Conservation (phyloP, 2,888 invertebrate genomes). For the Chymomyza procnemis region DNA sequence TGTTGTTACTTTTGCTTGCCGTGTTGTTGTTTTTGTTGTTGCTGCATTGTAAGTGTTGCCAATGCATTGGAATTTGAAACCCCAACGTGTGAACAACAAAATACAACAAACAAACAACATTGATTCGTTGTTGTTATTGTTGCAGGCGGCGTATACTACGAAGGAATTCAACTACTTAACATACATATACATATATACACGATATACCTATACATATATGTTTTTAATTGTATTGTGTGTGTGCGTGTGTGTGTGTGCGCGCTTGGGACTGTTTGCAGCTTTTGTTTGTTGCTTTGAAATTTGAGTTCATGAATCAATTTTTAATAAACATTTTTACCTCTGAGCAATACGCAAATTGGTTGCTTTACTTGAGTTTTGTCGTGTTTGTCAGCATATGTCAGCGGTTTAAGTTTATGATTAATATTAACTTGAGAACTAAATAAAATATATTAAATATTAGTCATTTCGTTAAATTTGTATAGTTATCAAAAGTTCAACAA, state of each 20-base stretch:
- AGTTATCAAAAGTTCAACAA: too few species aligned
- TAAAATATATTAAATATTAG: too few species aligned
- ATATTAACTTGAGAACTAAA: too few species aligned
- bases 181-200: background rate
- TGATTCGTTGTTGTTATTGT: slow-evolving; percentile 10
- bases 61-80: slow-evolving; percentile 65
- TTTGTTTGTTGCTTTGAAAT: slow-evolving; percentile 30
- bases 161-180: background rate
- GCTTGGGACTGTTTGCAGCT: background rate
- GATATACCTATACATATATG: background rate
- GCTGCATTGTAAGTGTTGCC: slow-evolving; percentile 53
- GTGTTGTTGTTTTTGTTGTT: slow-evolving; percentile 10
- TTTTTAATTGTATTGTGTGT: too few species aligned
- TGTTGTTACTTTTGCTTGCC: slow-evolving; percentile 41
- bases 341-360: background rate
- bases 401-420: too few species aligned
- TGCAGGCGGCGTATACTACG: slow-evolving; percentile 5
- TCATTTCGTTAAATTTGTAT: too few species aligned
- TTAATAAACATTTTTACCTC: background rate
- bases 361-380: background rate
- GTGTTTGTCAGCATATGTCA: background rate
- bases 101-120: slow-evolving; percentile 24
- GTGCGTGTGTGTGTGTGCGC: slow-evolving; percentile 28
- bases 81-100: slow-evolving; percentile 54
- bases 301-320: slow-evolving; percentile 31